Conservation (phyloP, 2,797 vertebrate genomes). For the Spizella passerina region DNA sequence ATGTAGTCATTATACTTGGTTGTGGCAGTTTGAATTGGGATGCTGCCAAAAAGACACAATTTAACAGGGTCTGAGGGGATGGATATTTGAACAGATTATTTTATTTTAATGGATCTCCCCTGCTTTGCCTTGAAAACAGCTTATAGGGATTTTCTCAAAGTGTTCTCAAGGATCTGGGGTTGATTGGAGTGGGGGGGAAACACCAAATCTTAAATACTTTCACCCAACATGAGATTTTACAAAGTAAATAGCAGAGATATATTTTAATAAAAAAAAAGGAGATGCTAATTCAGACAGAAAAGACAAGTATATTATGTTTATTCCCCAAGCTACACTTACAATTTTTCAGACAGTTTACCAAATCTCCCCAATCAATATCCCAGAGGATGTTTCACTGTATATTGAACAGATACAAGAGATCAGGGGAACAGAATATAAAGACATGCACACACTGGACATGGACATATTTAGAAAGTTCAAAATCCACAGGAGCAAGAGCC, state of each 20-base stretch:
- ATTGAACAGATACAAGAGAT: not conserved
- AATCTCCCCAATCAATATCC: not conserved
- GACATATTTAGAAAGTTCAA: not conserved
- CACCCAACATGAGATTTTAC: not conserved
- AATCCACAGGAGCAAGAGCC: not conserved
- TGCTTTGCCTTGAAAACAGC: not conserved
- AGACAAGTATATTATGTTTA: not conserved
- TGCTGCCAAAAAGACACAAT: not conserved
- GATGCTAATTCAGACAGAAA: not conserved
- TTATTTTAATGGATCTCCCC: slow-evolving; percentile 1
- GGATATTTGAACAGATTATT: not conserved
- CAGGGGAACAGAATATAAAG: not conserved
- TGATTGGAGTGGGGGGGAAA: not conserved
- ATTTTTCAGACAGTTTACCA: not conserved
- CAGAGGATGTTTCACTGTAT: not conserved
- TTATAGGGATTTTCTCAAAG: not conserved
- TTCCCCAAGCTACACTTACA: not conserved
- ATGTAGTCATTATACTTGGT: not conserved
- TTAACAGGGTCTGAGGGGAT: not conserved
- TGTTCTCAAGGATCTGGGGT: not conserved
- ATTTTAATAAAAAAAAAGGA: not conserved
- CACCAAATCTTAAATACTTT: not conserved
- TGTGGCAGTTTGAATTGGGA: not conserved
- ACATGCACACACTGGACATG: not conserved
- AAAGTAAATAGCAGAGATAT: not conserved